phyloP scores from a whole-genome alignment of 2,797 vertebrate genomes.

The Ptychadena robeensis region DNA sequence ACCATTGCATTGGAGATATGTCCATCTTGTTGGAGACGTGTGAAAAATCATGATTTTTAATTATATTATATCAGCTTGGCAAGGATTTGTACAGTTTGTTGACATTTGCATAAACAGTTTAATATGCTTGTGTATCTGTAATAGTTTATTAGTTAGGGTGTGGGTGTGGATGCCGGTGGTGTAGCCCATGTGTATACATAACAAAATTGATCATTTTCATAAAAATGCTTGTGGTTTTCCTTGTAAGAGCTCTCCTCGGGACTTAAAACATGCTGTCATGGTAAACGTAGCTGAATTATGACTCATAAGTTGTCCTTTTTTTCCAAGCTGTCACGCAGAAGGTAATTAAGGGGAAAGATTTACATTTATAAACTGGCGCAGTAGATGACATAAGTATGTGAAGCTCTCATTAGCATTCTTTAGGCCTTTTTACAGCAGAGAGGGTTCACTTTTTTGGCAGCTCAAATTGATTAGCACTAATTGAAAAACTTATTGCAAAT shows the following conservation, averaged over 20 bases:
- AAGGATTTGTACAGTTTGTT: neutral
- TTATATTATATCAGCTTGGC: neutral
- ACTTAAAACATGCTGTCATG: slow-evolving; percentile 25
- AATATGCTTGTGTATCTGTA: neutral
- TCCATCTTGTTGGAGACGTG: too few species aligned
- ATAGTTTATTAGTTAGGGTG: slow-evolving; percentile 1
- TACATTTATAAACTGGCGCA: slow-evolving; percentile 51
- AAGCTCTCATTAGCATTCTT: slow-evolving; percentile 55
- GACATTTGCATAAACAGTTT: neutral
- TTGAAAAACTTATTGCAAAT: slow-evolving; percentile 61
- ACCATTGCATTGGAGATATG: too few species aligned
- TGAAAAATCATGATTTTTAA: too few species aligned
- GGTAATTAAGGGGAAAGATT: slow-evolving; percentile 57
- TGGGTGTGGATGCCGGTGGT: neutral
- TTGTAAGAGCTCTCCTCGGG: slow-evolving; percentile 29
- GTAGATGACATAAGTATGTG: slow-evolving; percentile 46
- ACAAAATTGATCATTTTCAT: slow-evolving; percentile 31
- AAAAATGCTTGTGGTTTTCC: slow-evolving; percentile 37
- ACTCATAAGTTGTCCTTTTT: slow-evolving; percentile 48
- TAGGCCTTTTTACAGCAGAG: slow-evolving; percentile 22
- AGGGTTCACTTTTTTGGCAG: slow-evolving; percentile 53
- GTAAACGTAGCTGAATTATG: slow-evolving; percentile 53
- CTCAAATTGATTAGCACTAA: slow-evolving; percentile 58
- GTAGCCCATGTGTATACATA: slow-evolving; percentile 29
- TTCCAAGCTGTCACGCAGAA: slow-evolving; percentile 48